phyloP scores from a whole-genome alignment of 2,797 vertebrate genomes.

The Caiman crocodilus region DNA sequence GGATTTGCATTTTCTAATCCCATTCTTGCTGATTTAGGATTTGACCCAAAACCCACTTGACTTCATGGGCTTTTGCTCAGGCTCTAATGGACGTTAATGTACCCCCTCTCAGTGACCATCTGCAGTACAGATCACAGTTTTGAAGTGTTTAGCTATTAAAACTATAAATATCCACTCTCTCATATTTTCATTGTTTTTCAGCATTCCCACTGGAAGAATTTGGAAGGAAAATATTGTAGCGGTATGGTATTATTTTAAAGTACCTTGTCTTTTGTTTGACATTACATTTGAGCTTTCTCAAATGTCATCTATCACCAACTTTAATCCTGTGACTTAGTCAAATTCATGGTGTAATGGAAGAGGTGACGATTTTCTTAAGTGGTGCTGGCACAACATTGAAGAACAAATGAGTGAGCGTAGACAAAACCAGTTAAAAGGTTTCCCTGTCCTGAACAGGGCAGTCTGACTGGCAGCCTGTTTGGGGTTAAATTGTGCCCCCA shows the following conservation, averaged over 20 bases:
- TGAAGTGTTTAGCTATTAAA: not conserved
- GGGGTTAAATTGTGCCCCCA: too few species aligned
- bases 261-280: not conserved
- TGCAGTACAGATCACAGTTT: not conserved
- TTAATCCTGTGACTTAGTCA: not conserved
- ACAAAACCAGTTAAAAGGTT: not conserved
- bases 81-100: not conserved
- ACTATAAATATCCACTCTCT: not conserved
- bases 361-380: not conserved
- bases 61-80: constrained; percentile 21
- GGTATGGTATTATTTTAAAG: not conserved
- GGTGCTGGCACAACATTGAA: not conserved
- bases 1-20: constrained; percentile 22
- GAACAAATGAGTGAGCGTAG: not conserved
- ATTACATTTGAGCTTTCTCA: not conserved
- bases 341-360: not conserved
- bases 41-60: constrained; percentile 33
- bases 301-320: not conserved
- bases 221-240: not conserved
- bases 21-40: constrained; percentile 3
- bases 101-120: not conserved
- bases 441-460: too few species aligned
- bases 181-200: not conserved
- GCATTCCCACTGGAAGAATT: not conserved
- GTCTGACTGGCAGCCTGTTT: too few species aligned